Percentiles rank a stretch among this genome's conserved stretches.
These are phyloP conservation scores for Serrognathus titanus DNA, from an alignment of 2,888 invertebrate genomes.

Conservation along the genomic window DNA sequence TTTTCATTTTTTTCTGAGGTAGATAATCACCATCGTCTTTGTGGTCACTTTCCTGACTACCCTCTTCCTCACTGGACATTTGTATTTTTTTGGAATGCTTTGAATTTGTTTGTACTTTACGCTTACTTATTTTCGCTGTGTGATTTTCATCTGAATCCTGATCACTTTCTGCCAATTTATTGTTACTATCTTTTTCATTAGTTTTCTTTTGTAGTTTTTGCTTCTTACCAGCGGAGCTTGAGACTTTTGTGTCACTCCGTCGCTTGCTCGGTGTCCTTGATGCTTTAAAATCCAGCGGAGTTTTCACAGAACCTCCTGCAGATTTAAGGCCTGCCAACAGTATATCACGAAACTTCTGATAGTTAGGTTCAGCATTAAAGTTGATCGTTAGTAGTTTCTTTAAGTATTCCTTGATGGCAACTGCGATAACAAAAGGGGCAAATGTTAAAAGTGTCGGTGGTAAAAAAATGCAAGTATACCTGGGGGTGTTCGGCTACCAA, in stretches of 20 bases:
- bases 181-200: slow-evolving; percentile 1
- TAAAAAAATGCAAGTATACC: slow-evolving; percentile 33
- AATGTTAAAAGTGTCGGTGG: background rate
- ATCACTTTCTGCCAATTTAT: slow-evolving; percentile 19
- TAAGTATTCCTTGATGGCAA: slow-evolving; percentile 61
- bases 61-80: background rate
- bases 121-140: slow-evolving; percentile 38
- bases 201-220: slow-evolving; percentile 14
- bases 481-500: slow-evolving; percentile 43
- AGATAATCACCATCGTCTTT: background rate
- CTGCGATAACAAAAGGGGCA: slow-evolving; percentile 48
- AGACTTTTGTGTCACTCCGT: slow-evolving; percentile 18
- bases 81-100: slow-evolving; percentile 10
- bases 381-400: slow-evolving; percentile 65
- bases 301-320: slow-evolving; percentile 55
- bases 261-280: slow-evolving; percentile 24
- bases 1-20: too few relatives aligned
- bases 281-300: slow-evolving; percentile 58
- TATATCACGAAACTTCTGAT: slow-evolving; percentile 64
- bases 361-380: slow-evolving; percentile 71
- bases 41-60: background rate
- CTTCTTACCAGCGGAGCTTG: slow-evolving; percentile 23
- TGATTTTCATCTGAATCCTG: slow-evolving; percentile 27
- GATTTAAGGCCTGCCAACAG: slow-evolving; percentile 64
- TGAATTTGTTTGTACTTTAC: slow-evolving; percentile 30